These are phyloP conservation scores for Machaerirhynchus nigripectus DNA, from an alignment of 2,113 vertebrate species.

Conservation along the genomic window DNA sequence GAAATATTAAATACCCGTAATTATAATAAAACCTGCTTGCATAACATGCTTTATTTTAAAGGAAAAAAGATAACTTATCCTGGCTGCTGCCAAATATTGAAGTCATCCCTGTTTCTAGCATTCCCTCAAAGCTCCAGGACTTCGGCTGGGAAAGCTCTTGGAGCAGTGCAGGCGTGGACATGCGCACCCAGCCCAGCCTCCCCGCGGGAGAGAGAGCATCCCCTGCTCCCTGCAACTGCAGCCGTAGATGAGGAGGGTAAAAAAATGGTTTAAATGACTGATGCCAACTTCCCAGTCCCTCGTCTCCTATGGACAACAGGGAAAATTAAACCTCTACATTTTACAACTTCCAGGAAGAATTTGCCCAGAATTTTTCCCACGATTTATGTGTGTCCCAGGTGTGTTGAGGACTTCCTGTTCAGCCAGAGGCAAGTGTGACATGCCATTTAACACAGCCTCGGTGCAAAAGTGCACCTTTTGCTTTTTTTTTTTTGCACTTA, in stretches of 20 bases:
- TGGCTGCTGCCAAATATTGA: slow-evolving; percentile 31
- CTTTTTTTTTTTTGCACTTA: background rate
- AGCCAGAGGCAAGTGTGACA: background rate
- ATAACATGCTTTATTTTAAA: background rate
- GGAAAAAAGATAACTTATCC: slow-evolving; percentile 21
- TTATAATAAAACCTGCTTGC: slow-evolving; percentile 30
- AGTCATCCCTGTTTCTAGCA: background rate
- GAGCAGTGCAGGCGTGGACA: background rate
- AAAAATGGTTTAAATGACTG: background rate
- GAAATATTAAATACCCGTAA: slow-evolving; percentile 1
- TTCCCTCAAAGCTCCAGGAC: background rate
- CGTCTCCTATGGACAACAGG: background rate
- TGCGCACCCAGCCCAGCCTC: background rate
- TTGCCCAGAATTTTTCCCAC: background rate
- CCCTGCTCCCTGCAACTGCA: background rate
- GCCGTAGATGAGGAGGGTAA: background rate
- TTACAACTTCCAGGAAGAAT: background rate
- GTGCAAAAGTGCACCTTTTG: background rate
- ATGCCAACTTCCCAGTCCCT: background rate
- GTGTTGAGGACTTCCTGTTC: background rate
- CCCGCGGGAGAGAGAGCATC: background rate
- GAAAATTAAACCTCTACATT: background rate
- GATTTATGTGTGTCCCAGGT: background rate
- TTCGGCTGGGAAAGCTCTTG: slow-evolving; percentile 12
- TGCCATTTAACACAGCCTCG: background rate